A percentile compares a stretch with the other conserved stretches of the same genome.
These are phyloP conservation scores for Dyspetes luteomarginatus DNA, from an alignment of 2,888 invertebrate species.

Conservation along the genomic window DNA sequence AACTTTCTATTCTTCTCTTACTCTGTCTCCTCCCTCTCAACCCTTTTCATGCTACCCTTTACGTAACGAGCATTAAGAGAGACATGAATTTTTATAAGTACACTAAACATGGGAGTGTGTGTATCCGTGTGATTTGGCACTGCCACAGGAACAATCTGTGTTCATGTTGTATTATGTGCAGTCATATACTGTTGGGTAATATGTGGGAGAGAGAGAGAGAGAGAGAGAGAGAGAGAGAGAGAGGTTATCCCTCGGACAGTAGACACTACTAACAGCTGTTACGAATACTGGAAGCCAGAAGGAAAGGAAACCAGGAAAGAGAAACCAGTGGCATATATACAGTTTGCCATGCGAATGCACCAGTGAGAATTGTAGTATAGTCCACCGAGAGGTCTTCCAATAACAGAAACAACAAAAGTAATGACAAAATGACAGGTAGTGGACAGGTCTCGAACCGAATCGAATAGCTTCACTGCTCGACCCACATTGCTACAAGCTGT, in stretches of 20 bases:
- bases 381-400: background rate
- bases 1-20: background rate
- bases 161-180: conserved; percentile 18
- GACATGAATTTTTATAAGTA: conserved; percentile 58
- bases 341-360: background rate
- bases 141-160: conserved; percentile 25
- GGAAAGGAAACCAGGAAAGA: background rate
- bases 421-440: conserved; percentile 15
- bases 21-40: background rate
- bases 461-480: conserved; percentile 17
- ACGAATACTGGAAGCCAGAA: background rate
- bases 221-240: background rate
- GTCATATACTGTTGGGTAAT: conserved; percentile 32
- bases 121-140: conserved; percentile 6
- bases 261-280: conserved; percentile 6
- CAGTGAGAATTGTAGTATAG: background rate
- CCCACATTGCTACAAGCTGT: conserved; percentile 9
- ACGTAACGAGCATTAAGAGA: conserved; percentile 53
- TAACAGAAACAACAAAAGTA: background rate
- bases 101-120: conserved; percentile 9
- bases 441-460: conserved; percentile 4
- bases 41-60: conserved; percentile 25
- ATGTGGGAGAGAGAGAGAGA: conserved; percentile 6
- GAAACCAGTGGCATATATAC: background rate
- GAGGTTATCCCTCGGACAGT: background rate